Percentiles rank a stretch among this genome's conserved stretches.
phyloP scores from a whole-genome alignment of 2,113 vertebrate species.

The Paraplagusia blochii region DNA sequence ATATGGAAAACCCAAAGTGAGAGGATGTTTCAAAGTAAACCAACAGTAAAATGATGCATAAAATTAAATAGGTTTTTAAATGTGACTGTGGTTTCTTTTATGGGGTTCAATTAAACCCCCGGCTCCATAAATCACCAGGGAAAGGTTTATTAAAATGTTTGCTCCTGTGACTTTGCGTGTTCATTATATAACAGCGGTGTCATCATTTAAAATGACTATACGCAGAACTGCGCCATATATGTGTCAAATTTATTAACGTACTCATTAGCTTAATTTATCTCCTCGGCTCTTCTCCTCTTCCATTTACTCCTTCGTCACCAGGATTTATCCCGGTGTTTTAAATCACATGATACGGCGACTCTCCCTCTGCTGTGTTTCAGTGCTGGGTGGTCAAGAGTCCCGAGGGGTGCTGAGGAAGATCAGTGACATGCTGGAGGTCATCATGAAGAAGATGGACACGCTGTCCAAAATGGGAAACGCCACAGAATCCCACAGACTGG shows the following conservation, averaged over 20 bases:
- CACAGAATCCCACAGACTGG: constrained; percentile 80
- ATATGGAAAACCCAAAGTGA: constrained; percentile 1
- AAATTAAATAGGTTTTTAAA: constrained; percentile 6
- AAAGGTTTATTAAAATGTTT: neutral
- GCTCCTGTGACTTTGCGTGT: neutral
- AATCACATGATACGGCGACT: neutral
- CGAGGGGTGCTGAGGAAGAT: constrained; percentile 89
- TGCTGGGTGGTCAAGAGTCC: constrained; percentile 84
- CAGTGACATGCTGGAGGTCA: constrained; percentile 94
- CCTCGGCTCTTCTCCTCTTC: neutral
- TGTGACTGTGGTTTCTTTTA: neutral
- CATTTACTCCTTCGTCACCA: neutral
- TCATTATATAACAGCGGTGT: neutral
- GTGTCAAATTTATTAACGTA: neutral
- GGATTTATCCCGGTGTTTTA: neutral
- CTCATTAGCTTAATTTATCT: neutral
- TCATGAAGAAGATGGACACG: constrained; percentile 89
- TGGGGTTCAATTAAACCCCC: neutral
- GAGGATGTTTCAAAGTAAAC: constrained; percentile 15
- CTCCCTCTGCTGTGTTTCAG: constrained; percentile 59
- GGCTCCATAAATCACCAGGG: neutral
- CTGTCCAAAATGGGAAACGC: constrained; percentile 86
- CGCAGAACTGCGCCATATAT: neutral
- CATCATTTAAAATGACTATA: neutral
- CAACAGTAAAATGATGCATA: neutral